Base-by-base conservation (phyloP, 2,888 invertebrate genomes). In the Lomographa bimaculata region DNA sequence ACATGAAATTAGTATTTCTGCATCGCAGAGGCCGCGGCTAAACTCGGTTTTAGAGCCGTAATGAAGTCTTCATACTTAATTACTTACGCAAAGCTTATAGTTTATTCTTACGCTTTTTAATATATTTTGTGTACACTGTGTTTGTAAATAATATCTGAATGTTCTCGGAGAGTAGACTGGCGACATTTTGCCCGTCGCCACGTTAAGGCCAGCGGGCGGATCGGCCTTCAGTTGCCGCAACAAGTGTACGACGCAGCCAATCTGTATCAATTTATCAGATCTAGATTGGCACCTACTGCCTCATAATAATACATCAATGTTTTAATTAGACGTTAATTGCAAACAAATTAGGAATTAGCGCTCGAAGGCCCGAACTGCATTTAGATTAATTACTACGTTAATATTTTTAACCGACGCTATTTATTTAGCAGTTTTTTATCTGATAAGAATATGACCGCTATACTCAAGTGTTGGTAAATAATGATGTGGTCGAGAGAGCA, bases 111-210 rank as follows among this genome's bases (percentile, higher is more conserved):
- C n/a, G n/a, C n/a, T n/a, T n/a, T n/a, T n/a, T n/a, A n/a, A n/a
- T n/a, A n/a, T n/a, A n/a, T n/a, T n/a, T n/a, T n/a, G n/a, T n/a
- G n/a, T n/a, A n/a, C n/a, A n/a, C n/a, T 28, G 34, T 24, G 34
- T 21, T 29, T 9, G 42, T 44, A 37, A 44, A 42, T 45, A 50
- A 14, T 14, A 4, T 14, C n/a, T n/a, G n/a, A n/a, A n/a, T n/a
- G n/a, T n/a, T n/a, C n/a, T n/a, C n/a, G n/a, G n/a, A n/a, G n/a
- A 39, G 47, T 52, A 41, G 48, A 55, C 51, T 45, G 55, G 50
- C 61, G 66, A 64, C 60, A 65, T 71, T 70, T 64, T 38, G 85
- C 91, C 71, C 85, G 91, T 75, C 83, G 71, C 80, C 61, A 57
- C 50, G 48, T 56, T 72, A 76, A 81, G 81, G 81, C 76, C 78